A percentile compares a stretch with the other conserved stretches of the same genome.
These are phyloP conservation scores for Nesoenas mayeri DNA, from an alignment of 2,113 vertebrate genomes.

Conservation along the genomic window DNA sequence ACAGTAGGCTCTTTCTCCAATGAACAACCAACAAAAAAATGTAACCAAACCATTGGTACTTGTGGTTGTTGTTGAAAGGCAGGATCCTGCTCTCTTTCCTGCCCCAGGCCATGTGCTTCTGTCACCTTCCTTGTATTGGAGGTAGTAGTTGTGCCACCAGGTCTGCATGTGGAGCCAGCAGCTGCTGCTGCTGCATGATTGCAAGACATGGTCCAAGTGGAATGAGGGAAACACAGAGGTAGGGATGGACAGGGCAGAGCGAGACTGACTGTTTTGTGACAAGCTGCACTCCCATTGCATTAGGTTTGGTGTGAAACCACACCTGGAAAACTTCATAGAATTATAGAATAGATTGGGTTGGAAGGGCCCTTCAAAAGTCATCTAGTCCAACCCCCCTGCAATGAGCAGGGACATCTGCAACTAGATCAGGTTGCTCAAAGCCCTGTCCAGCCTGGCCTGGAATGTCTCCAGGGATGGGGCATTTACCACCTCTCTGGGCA, in stretches of 20 bases:
- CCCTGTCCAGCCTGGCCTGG: too few species aligned
- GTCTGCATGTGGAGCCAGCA: background rate
- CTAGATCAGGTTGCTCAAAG: too few species aligned
- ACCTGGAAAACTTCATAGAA: background rate
- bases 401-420: too few species aligned
- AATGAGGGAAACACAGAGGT: background rate
- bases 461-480: too few species aligned
- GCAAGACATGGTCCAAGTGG: background rate
- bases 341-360: too few species aligned
- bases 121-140: background rate
- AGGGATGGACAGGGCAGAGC: background rate
- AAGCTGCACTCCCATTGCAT: accelerated
- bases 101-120: background rate
- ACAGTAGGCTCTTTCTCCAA: background rate
- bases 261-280: accelerated
- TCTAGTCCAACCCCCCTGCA: too few species aligned
- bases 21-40: background rate
- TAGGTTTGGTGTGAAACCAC: background rate
- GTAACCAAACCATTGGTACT: background rate
- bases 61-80: background rate
- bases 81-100: background rate
- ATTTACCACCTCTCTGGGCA: too few species aligned
- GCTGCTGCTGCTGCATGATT: background rate
- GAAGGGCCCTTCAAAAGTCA: too few species aligned
- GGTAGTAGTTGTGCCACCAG: background rate